Base-by-base conservation (phyloP, 1,140 invertebrate genomes). In the Maconellicoccus hirsutus region DNA sequence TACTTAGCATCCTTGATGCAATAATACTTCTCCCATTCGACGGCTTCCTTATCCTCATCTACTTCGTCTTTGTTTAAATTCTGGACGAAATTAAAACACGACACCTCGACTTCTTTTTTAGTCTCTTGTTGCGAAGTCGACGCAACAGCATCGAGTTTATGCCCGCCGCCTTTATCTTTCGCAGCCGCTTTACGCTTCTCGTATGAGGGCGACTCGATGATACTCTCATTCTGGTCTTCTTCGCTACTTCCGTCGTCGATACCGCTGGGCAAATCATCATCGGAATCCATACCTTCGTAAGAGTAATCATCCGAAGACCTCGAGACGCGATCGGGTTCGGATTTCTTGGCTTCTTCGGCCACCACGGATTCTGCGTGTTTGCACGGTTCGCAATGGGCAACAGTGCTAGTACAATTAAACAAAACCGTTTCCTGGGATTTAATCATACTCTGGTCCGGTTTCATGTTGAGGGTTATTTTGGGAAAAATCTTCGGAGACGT, bases 1-100 rank as follows among this genome's bases (percentile, higher is more conserved):
- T 66, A 66, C 61, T 66, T 66, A 8, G 61, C 22, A 66, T 66
- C 61, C 22, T 66, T 66, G n/a, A 52, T 52, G 16, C 42, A 52
- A 52, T 52, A 52, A 52, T 52, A 52, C n/a, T 52, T 52, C 42
- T 52, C 42, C 42, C 42, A 52, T 16, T 52, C 42, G 42, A 14
- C 16, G n/a, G 42, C 42, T 52, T 52, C n/a, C 42, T 16, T 16
- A 16, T 19, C 42, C 4, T 3, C 42, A 14, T 52, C 42, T 52
- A 16, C 42, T 3, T 16, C 16, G 6, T 16, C 16, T 3, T 52
- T 52, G n/a, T 52, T 16, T 3, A 19, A 16, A 4, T 16, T 16
- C 2, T 19, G 42, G n/a, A 19, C n/a, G n/a, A 52, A 52, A 52
- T 19, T 52, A 19, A 52, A 52, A 52, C 29, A 12, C 12, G 29